A percentile compares a stretch with the other conserved stretches of the same genome.
Evolutionary conservation across 2,797 vertebrate species (phyloP).

Genomic region (Cuculus canorus): DNA sequence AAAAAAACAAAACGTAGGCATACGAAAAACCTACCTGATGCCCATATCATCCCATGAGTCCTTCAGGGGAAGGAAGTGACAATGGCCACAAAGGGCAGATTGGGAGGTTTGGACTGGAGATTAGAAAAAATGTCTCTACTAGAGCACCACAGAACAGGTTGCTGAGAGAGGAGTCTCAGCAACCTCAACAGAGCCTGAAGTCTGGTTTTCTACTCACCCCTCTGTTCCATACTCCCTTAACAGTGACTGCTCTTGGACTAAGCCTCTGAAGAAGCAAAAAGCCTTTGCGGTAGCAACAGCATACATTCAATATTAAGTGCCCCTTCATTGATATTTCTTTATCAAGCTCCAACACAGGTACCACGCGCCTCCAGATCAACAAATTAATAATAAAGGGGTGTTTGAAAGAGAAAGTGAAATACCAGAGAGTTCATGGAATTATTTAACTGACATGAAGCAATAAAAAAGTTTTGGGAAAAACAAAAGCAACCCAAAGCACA

Average conservation of each 20-base stretch:
- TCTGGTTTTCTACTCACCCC: background rate
- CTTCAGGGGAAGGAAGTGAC: background rate
- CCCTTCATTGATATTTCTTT: background rate
- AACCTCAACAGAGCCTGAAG: too few relatives aligned
- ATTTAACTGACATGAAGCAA: background rate
- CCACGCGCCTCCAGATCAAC: background rate
- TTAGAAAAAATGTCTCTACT: background rate
- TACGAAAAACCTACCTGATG: background rate
- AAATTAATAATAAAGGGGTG: background rate
- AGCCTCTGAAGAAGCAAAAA: background rate
- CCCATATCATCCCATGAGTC: background rate
- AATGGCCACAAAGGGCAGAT: background rate
- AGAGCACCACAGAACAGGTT: background rate
- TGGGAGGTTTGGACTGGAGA: background rate
- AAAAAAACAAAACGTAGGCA: background rate
- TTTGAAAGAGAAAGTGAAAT: background rate
- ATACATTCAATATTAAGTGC: background rate
- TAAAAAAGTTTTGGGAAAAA: background rate
- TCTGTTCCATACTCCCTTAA: background rate
- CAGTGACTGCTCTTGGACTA: background rate
- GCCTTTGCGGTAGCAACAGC: background rate
- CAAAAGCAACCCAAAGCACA: background rate
- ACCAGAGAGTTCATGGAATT: accelerated
- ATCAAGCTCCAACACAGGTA: background rate
- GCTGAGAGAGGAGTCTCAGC: background rate